phyloP scores from a whole-genome alignment of 2,888 invertebrate genomes.

The Panopea generosa region DNA sequence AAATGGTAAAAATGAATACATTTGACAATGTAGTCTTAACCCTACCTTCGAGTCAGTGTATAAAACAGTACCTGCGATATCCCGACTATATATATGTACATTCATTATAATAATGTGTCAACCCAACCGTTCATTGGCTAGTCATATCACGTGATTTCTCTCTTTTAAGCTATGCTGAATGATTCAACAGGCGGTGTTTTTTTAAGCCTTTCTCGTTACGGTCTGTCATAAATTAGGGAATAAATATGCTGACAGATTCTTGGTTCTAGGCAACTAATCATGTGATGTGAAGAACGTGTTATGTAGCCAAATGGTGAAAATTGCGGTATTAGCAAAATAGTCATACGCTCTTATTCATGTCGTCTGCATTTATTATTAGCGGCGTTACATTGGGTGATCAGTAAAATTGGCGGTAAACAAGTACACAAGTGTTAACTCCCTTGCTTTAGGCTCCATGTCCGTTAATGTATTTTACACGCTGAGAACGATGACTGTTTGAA shows the following conservation, averaged over 20 bases:
- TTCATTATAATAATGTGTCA: constrained; percentile 54
- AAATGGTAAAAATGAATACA: no score
- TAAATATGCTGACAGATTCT: constrained; percentile 53
- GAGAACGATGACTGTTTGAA: no score
- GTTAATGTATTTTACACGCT: no score
- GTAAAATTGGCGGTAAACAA: not conserved
- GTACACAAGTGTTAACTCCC: constrained; percentile 16
- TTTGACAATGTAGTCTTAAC: not conserved
- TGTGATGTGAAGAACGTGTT: no score
- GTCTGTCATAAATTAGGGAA: constrained; percentile 55
- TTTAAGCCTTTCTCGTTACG: constrained; percentile 20
- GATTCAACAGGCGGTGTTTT: constrained; percentile 61
- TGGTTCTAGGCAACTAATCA: constrained; percentile 16
- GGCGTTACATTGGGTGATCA: not conserved
- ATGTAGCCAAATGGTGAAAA: no score
- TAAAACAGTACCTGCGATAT: constrained; percentile 60
- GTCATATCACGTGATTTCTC: constrained; percentile 51
- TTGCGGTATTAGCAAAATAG: no score
- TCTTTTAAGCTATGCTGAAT: constrained; percentile 24
- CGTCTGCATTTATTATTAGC: not conserved
- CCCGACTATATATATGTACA: constrained; percentile 65
- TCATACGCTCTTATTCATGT: not conserved
- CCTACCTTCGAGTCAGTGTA: constrained; percentile 48
- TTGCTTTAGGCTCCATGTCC: constrained; percentile 8
- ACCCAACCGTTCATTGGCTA: constrained; percentile 52